phyloP scores from a whole-genome alignment of 2,888 invertebrate species.

The Thymelicus sylvestris region DNA sequence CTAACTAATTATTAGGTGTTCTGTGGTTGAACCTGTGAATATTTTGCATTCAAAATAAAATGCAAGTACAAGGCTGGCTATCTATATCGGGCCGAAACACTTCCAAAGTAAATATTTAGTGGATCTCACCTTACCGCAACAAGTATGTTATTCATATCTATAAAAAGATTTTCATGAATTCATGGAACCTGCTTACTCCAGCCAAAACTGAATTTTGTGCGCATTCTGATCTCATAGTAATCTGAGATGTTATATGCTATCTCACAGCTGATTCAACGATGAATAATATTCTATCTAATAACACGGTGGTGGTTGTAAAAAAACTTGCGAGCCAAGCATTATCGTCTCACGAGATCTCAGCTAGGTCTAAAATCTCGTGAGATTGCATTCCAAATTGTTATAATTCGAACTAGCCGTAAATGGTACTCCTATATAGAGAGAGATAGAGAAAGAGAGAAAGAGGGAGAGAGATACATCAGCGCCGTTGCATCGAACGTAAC shows the following conservation, averaged over 20 bases:
- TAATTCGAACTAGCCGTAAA: not conserved
- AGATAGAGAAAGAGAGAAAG: not conserved
- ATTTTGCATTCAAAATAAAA: conserved; percentile 40
- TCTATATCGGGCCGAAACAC: conserved; percentile 45
- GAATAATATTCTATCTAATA: too few relatives aligned
- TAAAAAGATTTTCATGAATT: not conserved
- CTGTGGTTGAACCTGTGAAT: conserved; percentile 31
- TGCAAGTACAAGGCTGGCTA: conserved; percentile 45
- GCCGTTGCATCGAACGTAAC: not conserved
- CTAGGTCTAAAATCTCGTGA: too few relatives aligned
- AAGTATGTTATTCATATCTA: conserved; percentile 2
- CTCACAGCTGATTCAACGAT: too few relatives aligned
- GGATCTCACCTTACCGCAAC: conserved; percentile 8
- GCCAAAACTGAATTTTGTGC: not conserved
- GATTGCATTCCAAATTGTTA: too few relatives aligned
- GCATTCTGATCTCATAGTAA: too few relatives aligned
- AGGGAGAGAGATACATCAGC: not conserved
- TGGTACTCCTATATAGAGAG: not conserved
- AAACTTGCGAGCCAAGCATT: too few relatives aligned
- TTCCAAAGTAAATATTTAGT: conserved; percentile 48
- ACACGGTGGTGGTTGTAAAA: too few relatives aligned
- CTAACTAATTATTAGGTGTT: too few relatives aligned
- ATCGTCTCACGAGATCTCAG: too few relatives aligned
- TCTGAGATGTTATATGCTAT: too few relatives aligned
- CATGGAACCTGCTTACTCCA: not conserved